Conservation (phyloP, 2,888 invertebrate species). For the Tenodera sinensis region DNA sequence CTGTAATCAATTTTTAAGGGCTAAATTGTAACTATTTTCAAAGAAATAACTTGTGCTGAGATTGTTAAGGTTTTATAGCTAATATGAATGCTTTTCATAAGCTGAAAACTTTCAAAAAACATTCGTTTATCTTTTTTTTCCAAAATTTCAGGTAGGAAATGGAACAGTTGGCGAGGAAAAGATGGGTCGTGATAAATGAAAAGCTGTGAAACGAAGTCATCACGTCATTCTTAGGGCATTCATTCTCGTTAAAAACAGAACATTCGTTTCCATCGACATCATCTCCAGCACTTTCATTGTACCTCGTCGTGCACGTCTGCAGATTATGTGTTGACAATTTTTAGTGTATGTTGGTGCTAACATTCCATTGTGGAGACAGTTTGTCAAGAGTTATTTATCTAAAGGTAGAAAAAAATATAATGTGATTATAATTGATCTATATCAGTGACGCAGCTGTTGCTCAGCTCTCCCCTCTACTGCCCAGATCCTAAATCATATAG, state of each 20-base stretch:
- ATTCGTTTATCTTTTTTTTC: constrained; percentile 21
- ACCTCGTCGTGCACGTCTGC: neutral
- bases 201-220: neutral
- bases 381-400: neutral
- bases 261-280: neutral
- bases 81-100: neutral
- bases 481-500: too few relatives aligned
- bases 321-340: neutral
- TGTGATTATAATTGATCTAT: neutral
- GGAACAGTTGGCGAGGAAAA: constrained; percentile 21
- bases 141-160: constrained; percentile 31
- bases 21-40: neutral
- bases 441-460: neutral
- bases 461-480: too few relatives aligned
- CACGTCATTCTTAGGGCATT: neutral
- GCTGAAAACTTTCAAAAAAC: neutral
- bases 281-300: neutral
- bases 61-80: neutral
- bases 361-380: neutral
- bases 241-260: neutral
- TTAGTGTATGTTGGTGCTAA: neutral
- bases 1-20: too few relatives aligned
- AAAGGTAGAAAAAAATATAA: too few relatives aligned
- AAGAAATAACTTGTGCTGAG: neutral
- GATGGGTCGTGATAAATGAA: constrained; percentile 22